phyloP scores from a whole-genome alignment of 2,888 invertebrate species.

The Lasiommata megera region DNA sequence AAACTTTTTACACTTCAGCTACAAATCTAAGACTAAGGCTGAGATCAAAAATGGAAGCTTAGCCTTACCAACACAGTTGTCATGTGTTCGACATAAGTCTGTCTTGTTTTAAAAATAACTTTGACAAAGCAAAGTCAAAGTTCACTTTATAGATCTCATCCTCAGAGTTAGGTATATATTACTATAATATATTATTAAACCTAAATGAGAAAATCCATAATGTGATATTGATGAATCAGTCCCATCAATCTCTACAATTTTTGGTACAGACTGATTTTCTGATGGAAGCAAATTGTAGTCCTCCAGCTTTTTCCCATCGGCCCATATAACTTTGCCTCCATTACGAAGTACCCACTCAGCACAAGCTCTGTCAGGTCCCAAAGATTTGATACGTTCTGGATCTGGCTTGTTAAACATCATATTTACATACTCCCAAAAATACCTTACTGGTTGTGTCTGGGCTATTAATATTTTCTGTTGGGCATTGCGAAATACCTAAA shows the following conservation, averaged over 20 bases:
- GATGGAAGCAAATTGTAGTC: constrained; percentile 90
- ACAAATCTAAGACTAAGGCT: too few species aligned
- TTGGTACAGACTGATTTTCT: constrained; percentile 71
- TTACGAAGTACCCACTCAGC: constrained; percentile 97
- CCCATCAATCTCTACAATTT: constrained; percentile 87
- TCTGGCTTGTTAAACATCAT: constrained; percentile 87
- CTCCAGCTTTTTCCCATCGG: constrained; percentile 71
- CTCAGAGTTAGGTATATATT: background rate
- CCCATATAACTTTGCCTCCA: constrained; percentile 91
- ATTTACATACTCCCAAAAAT: constrained; percentile 79
- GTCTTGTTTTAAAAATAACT: too few species aligned
- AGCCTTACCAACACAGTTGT: too few species aligned
- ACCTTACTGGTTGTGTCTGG: constrained; percentile 38
- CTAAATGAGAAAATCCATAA: constrained; percentile 91
- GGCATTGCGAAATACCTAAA: constrained; percentile 20
- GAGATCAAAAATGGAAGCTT: too few species aligned
- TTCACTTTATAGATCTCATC: too few species aligned
- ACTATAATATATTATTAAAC: constrained; percentile 58
- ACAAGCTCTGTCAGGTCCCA: constrained; percentile 95
- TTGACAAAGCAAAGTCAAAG: too few species aligned
- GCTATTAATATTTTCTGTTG: constrained; percentile 9
- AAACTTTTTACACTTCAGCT: too few species aligned
- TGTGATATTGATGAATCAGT: constrained; percentile 90
- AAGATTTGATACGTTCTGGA: constrained; percentile 81
- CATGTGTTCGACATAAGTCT: too few species aligned